Evolutionary conservation across 2,888 invertebrate genomes (phyloP).

Genomic region (Mantis religiosa): DNA sequence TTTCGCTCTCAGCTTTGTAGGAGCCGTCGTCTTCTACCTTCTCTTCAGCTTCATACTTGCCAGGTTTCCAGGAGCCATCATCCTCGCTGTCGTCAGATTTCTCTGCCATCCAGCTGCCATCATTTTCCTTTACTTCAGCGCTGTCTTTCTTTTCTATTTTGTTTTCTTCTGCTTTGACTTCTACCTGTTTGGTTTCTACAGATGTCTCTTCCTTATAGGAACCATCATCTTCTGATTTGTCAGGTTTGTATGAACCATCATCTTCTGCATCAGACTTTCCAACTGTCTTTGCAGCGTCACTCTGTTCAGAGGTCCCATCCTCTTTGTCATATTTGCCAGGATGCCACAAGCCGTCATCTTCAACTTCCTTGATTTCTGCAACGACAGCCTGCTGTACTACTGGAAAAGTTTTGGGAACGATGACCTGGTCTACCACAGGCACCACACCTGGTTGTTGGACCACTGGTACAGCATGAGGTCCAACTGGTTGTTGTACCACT

Average conservation of each 20-base stretch:
- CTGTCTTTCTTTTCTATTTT: background rate
- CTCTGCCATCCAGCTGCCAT: background rate
- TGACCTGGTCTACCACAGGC: background rate
- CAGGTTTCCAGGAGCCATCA: background rate
- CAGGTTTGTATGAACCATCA: background rate
- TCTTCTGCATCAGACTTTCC: background rate
- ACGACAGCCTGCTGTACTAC: background rate
- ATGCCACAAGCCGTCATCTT: background rate
- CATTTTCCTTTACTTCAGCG: background rate
- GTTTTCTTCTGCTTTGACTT: background rate
- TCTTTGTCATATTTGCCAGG: background rate
- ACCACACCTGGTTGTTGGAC: background rate
- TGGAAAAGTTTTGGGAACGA: background rate
- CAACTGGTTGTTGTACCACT: background rate
- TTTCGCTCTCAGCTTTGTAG: background rate
- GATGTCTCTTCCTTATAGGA: background rate
- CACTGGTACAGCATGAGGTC: background rate
- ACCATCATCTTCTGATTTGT: background rate
- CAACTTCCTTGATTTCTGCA: no score
- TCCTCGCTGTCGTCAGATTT: background rate
- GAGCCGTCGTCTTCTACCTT: background rate
- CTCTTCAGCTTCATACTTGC: background rate
- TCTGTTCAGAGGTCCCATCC: background rate
- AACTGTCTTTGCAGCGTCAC: background rate
- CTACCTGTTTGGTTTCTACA: background rate